Evolutionary conservation across 2,888 invertebrate species (phyloP).

Genomic region (Psylliodes chrysocephalus): DNA sequence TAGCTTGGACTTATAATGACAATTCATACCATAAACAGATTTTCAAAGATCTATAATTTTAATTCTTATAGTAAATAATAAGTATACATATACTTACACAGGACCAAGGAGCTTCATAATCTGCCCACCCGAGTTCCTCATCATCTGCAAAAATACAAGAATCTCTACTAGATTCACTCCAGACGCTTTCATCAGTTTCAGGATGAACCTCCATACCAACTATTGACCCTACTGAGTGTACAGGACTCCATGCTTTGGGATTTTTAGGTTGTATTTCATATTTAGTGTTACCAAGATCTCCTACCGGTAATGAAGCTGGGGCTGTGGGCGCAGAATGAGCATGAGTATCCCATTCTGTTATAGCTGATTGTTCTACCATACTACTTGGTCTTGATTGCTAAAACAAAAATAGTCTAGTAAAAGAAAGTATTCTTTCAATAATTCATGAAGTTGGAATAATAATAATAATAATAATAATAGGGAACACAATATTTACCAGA

Average conservation of each 20-base stretch:
- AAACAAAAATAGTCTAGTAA: too few relatives aligned
- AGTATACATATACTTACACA: constrained; percentile 65
- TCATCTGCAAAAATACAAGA: constrained; percentile 85
- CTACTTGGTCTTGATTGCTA: constrained; percentile 65
- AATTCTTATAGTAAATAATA: too few relatives aligned
- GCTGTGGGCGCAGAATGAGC: constrained; percentile 77
- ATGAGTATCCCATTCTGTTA: constrained; percentile 76
- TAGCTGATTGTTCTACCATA: constrained; percentile 68
- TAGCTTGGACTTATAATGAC: too few relatives aligned
- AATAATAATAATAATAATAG: background rate
- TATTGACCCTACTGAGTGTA: constrained; percentile 87
- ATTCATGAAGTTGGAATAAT: too few relatives aligned
- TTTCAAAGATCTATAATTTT: too few relatives aligned
- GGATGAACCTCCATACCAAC: constrained; percentile 88
- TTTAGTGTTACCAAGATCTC: constrained; percentile 69
- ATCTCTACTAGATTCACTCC: constrained; percentile 75
- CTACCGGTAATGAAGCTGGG: constrained; percentile 73
- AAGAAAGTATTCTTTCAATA: too few relatives aligned
- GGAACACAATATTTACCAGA: constrained; percentile 60
- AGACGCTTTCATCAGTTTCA: constrained; percentile 83
- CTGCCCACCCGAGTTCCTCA: constrained; percentile 82
- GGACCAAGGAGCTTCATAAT: constrained; percentile 83
- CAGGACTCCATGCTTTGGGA: constrained; percentile 88
- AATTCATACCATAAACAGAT: too few relatives aligned
- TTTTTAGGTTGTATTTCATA: constrained; percentile 80